Percentiles rank a stretch among this genome's conserved stretches.
Conservation (phyloP, 2,113 vertebrate species). For the Boulengeromyrus knoepffleri region DNA sequence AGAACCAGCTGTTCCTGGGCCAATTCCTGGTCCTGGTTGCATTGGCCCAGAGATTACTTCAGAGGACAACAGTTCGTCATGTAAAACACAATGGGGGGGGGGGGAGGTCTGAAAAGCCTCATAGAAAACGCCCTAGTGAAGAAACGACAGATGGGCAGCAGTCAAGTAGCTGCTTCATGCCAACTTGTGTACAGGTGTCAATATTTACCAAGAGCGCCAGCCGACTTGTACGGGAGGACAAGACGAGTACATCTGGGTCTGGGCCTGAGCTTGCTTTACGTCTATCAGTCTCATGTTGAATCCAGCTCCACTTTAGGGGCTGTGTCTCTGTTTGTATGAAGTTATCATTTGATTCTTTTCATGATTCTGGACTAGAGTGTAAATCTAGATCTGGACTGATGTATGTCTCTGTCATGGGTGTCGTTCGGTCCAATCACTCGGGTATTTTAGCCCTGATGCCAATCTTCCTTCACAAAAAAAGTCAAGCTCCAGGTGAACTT, state of each 20-base stretch:
- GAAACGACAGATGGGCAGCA: conserved; percentile 71
- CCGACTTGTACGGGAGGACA: background rate
- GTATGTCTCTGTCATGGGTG: background rate
- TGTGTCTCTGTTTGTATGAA: background rate
- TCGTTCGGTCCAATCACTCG: background rate
- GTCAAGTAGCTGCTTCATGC: conserved; percentile 59
- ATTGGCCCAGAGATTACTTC: conserved; percentile 67
- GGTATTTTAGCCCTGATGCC: too few species aligned
- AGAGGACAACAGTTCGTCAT: conserved; percentile 57
- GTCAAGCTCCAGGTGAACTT: too few species aligned
- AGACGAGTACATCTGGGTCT: background rate
- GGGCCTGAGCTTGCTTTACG: background rate
- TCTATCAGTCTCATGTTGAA: background rate
- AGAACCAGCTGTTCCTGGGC: conserved; percentile 51
- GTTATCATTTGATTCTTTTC: background rate
- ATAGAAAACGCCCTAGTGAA: conserved; percentile 69
- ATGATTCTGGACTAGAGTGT: background rate
- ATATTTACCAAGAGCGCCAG: conserved; percentile 64
- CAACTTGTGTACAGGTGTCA: conserved; percentile 79
- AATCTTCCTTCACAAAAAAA: too few species aligned
- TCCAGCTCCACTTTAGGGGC: background rate
- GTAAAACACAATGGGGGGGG: conserved; percentile 40
- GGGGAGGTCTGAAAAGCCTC: conserved; percentile 58
- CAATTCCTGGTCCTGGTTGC: conserved; percentile 50
- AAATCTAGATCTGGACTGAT: background rate